Base-by-base conservation (phyloP, 2,888 invertebrate genomes). In the Melieria picta region DNA sequence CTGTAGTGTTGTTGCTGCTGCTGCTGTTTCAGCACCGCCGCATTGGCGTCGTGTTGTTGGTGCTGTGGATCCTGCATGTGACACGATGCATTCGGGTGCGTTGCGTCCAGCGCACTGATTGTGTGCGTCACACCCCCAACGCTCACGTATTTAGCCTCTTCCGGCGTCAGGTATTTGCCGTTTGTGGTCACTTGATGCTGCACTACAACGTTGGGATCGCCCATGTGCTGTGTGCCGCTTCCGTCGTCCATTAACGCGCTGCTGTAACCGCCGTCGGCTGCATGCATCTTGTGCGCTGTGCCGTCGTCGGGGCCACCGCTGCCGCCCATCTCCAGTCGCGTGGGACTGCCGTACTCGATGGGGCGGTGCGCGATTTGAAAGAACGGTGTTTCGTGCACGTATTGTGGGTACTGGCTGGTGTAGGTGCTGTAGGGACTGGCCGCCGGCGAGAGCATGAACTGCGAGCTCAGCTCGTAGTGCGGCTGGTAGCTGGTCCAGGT, bases 401-500 rank as follows among this genome's bases (percentile, higher is more conserved):
- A 90, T 7, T 91, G 90, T 47, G 92, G 91, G 80, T 92, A 93
- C 77, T 91, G 89, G 43, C 90, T 89, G 50, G 90, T 89, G 80
- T 92, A 93, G 62, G 89, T 89, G 10, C 91, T 90, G 76, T 92
- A 92, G 0, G 91, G 90, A 73, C 90, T 89, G 65, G 90, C 89
- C 62, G 92, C 89, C 0, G 93, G 91, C 70, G 93, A 93, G 52
- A 94, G 88, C 50, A 94, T 87, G 72, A 92, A 87, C 82, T 94
- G 94, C 9, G 94, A 91, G 30, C 92, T 91, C 13, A 94, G 85
- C 80, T 94, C 94, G 83, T 94, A 94, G 0, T 93, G 91, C 55
- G 93, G 91, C 78, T 93, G 93, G 81, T 93, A 93, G 76, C 86
- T 86, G 0, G 91, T 91, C 94, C 94, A 95, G 65, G 93, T 91